Evolutionary conservation across 2,888 invertebrate genomes (phyloP).

Genomic region (Nemapogon koenigi): DNA sequence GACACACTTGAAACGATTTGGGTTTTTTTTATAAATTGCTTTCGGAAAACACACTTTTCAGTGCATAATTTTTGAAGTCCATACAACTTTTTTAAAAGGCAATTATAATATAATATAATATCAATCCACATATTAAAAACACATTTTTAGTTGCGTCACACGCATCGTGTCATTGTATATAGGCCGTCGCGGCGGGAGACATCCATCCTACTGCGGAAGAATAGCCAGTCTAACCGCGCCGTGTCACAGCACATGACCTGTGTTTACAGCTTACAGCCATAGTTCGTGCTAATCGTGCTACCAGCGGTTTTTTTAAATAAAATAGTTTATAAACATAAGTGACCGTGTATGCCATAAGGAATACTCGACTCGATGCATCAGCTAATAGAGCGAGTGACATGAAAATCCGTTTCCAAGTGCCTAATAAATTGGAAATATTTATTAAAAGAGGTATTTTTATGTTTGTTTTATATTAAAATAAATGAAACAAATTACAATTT

Average conservation of each 20-base stretch:
- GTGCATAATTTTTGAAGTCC: no score
- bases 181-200: constrained; percentile 57
- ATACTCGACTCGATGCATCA: constrained; percentile 1
- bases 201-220: constrained; percentile 48
- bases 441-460: constrained; percentile 45
- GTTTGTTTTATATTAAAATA: no score
- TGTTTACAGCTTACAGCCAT: no score
- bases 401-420: constrained; percentile 59
- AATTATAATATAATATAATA: background rate
- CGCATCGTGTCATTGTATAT: constrained; percentile 33
- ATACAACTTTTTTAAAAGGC: background rate
- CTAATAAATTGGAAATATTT: constrained; percentile 58
- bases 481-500: no score
- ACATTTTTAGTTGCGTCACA: constrained; percentile 53
- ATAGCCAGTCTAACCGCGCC: constrained; percentile 27
- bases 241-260: no score
- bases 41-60: no score
- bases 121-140: background rate
- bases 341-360: constrained; percentile 1
- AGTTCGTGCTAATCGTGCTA: no score
- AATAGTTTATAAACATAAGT: background rate
- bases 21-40: no score
- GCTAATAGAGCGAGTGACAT: constrained; percentile 26
- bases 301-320: background rate
- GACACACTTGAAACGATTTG: no score